Evolutionary conservation across 1,140 invertebrate species (phyloP).

Genomic region (Euura saliciscinereae): DNA sequence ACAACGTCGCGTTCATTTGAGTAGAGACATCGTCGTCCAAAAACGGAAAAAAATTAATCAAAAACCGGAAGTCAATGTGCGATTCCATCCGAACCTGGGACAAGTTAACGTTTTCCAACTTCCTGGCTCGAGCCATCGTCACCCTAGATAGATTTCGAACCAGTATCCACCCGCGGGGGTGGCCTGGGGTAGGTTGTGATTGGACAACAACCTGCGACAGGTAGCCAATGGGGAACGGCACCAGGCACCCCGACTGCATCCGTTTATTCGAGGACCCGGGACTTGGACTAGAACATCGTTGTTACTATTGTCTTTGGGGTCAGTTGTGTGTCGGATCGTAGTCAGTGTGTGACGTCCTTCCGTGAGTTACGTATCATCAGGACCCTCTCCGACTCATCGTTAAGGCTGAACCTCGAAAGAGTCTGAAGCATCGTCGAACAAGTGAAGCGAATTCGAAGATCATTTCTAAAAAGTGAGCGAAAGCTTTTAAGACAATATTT

Average conservation of each 20-base stretch:
- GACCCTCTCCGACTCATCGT: too few species aligned
- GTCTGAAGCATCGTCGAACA: neutral
- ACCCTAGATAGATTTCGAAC: neutral
- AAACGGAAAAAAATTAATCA: too few species aligned
- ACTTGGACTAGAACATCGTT: conserved; percentile 50
- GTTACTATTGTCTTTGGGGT: conserved; percentile 46
- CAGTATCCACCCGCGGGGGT: conserved; percentile 32
- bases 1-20: too few species aligned
- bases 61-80: too few species aligned
- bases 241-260: conserved; percentile 44
- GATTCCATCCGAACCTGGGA: too few species aligned
- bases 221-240: conserved; percentile 51
- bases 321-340: conserved; percentile 44
- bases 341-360: neutral
- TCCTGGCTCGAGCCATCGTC: neutral
- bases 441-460: too few species aligned
- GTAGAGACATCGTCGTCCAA: too few species aligned
- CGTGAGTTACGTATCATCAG: neutral
- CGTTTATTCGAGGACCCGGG: conserved; percentile 33
- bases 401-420: neutral
- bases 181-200: conserved; percentile 37
- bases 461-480: too few species aligned
- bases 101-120: neutral
- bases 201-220: conserved; percentile 35
- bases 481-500: too few species aligned